These are phyloP conservation scores for Ligdia adustata DNA, from an alignment of 2,888 invertebrate genomes.

Conservation along the genomic window DNA sequence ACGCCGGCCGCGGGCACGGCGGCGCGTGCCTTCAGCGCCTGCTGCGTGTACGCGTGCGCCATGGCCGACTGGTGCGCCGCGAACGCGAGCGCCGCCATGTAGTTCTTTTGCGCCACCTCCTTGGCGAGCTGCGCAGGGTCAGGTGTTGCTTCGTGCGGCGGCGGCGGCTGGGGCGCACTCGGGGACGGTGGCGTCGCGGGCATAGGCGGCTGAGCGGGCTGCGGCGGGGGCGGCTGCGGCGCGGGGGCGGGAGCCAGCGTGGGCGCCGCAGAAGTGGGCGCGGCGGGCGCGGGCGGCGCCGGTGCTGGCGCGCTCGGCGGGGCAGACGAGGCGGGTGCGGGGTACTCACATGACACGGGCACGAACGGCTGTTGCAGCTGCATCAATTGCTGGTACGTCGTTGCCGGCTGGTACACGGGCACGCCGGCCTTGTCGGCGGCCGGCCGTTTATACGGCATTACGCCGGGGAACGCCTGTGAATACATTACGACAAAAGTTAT, in stretches of 20 bases:
- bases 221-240: conserved; percentile 76
- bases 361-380: conserved; percentile 97
- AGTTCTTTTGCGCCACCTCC: conserved; percentile 93
- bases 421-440: conserved; percentile 98
- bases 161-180: conserved; percentile 70
- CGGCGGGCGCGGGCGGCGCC: conserved; percentile 83
- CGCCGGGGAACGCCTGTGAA: conserved; percentile 95
- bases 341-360: conserved; percentile 99
- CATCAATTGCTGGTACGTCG: conserved; percentile 97
- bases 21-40: conserved; percentile 90
- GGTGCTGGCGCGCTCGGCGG: conserved; percentile 79
- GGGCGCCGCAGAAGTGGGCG: conserved; percentile 78
- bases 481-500: conserved; percentile 18
- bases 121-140: conserved; percentile 86
- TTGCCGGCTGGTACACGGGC: conserved; percentile 97
- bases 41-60: conserved; percentile 78
- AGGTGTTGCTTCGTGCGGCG: conserved; percentile 45
- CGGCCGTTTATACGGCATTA: conserved; percentile 98
- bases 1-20: conserved; percentile 73
- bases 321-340: conserved; percentile 87
- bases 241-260: conserved; percentile 85
- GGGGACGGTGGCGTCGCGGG: conserved; percentile 59
- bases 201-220: conserved; percentile 72
- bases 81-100: conserved; percentile 86
- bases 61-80: conserved; percentile 76